A percentile compares a stretch with the other conserved stretches of the same genome.
phyloP scores from a whole-genome alignment of 2,797 vertebrate species.

The Synaphobranchus kaupii region DNA sequence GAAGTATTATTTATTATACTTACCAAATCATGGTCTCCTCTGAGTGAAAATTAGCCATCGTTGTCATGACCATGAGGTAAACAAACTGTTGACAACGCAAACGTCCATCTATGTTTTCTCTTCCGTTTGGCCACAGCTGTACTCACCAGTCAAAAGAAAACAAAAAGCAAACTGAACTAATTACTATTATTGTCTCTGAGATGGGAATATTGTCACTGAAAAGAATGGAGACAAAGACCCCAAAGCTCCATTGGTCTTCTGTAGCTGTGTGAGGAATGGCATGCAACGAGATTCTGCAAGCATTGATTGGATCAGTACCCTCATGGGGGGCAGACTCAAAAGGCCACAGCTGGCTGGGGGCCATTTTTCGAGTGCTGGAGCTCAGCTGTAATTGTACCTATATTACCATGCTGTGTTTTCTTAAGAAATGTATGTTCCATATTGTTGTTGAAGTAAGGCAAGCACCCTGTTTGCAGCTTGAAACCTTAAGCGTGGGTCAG shows the following conservation, averaged over 20 bases:
- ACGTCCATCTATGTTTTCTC: neutral
- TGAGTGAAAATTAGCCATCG: neutral
- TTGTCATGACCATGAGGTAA: neutral
- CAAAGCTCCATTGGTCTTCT: neutral
- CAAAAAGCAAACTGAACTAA: neutral
- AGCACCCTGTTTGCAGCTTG: neutral
- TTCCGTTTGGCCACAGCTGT: neutral
- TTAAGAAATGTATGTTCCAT: conserved; percentile 24
- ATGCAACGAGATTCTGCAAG: conserved; percentile 1
- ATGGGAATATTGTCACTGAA: conserved; percentile 25
- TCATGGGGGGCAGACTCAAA: neutral
- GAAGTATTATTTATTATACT: conserved; percentile 3
- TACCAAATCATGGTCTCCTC: neutral
- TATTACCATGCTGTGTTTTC: conserved; percentile 40
- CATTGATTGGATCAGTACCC: conserved; percentile 22
- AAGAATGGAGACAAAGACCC: conserved; percentile 1
- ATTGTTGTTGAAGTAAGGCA: conserved; percentile 13
- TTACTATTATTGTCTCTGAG: neutral
- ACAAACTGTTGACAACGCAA: neutral
- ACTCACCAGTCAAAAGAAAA: neutral
- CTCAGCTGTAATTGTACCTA: conserved; percentile 34
- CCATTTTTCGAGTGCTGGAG: neutral
- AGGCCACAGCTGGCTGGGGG: conserved; percentile 18
- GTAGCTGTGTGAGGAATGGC: conserved; percentile 28
- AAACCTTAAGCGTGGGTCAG: neutral